phyloP scores from a whole-genome alignment of 2,113 vertebrate species.

The Mugil cephalus region DNA sequence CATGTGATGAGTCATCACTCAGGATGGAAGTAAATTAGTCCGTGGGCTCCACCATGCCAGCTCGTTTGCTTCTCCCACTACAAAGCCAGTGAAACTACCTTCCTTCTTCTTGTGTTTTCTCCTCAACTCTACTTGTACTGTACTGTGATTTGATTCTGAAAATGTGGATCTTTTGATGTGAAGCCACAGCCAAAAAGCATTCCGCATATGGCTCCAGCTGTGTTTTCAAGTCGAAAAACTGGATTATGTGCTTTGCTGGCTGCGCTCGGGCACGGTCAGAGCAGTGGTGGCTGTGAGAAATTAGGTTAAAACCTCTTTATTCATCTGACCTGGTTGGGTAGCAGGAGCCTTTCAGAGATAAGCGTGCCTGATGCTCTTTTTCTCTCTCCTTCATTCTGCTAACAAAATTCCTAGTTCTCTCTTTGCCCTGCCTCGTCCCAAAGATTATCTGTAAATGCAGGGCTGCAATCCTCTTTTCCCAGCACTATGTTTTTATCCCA shows the following conservation, averaged over 20 bases:
- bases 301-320: slow-evolving; percentile 82
- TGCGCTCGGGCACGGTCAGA: slow-evolving; percentile 45
- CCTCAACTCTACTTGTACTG: slow-evolving; percentile 19
- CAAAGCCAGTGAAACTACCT: background rate
- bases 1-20: slow-evolving; percentile 72
- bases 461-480: slow-evolving; percentile 78
- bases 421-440: slow-evolving; percentile 62
- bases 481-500: slow-evolving; percentile 59
- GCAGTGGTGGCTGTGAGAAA: slow-evolving; percentile 67
- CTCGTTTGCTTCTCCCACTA: slow-evolving; percentile 35
- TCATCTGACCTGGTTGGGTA: slow-evolving; percentile 73
- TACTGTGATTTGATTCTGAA: slow-evolving; percentile 13
- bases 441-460: slow-evolving; percentile 80
- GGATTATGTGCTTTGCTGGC: slow-evolving; percentile 51
- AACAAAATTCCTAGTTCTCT: slow-evolving; percentile 77
- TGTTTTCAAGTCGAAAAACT: slow-evolving; percentile 25
- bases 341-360: slow-evolving; percentile 75
- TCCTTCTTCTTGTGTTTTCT: slow-evolving; percentile 23
- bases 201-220: slow-evolving; percentile 23
- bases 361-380: slow-evolving; percentile 73
- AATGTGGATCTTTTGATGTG: slow-evolving; percentile 26
- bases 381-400: slow-evolving; percentile 58
- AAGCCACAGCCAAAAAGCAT: slow-evolving; percentile 9
- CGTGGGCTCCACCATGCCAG: slow-evolving; percentile 34
- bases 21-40: slow-evolving; percentile 64